Evolutionary conservation across 1,140 invertebrate species (phyloP), one percentile per base, ranked within the genome.

Genomic region (Drosophila sulfurigaster): DNA sequence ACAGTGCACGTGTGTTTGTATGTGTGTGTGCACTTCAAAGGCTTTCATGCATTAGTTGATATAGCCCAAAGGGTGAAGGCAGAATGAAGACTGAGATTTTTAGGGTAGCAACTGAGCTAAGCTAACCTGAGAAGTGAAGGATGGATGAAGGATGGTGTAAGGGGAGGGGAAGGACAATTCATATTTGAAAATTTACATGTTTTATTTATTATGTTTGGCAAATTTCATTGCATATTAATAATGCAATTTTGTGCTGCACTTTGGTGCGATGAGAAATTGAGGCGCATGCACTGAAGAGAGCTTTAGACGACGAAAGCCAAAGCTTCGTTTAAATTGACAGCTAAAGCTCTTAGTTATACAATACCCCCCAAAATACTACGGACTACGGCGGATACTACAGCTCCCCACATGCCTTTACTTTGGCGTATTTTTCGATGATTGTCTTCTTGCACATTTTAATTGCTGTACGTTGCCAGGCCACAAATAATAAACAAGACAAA

Each of bases 151-250:
- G 10, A 38, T 25, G 20, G 20, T 25, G 20, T 3, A 4, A 25
- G 28, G 2, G 15, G n/a, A 46, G 35, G 10, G 15, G 32, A 20
- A 28, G 28, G 11, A 49, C 49, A 70, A 67, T 74, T 58, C 62
- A 73, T 72, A 72, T 62, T 69, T 52, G 56, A 63, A 79, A 73
- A 88, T 82, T 78, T 88, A 65, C 82, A 87, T 87, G 64, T 80
- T 78, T 87, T 88, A 87, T 87, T 87, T 87, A 87, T 87, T 73
- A 73, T 87, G 83, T 88, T 87, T 88, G 83, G 69, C 69, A 78
- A 87, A 87, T 83, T 87, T 87, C 83, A 87, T 87, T 83, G 85
- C 83, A 87, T 89, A 87, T 87, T 87, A 87, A 87, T 89, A 88
- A 88, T 89, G 83, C 80, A 87, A 87, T 87, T 87, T 83, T 78